Base-by-base conservation (phyloP, 2,797 vertebrate species). In the Melanotaenia parkinsoni region DNA sequence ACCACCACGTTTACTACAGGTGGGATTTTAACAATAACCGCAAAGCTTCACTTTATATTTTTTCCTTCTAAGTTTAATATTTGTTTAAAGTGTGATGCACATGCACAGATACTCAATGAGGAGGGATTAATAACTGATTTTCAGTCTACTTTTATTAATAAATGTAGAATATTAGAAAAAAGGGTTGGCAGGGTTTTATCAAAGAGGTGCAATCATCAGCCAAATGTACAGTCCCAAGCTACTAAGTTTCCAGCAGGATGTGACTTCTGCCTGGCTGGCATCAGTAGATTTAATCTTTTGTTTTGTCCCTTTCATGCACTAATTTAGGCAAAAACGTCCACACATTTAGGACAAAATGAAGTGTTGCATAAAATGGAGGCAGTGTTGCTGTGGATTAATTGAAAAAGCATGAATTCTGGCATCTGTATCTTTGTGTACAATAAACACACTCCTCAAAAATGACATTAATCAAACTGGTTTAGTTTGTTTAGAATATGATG, bases 1-100 rank as follows among this genome's bases (percentile, higher is more conserved):
- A 92, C 68, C 28, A 87, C 94, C 78, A 93, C 87, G 0, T 98
- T 99, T 83, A 95, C 93, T 28, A 99, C 98, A 91, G 97, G 98
- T 98, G 22, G 38, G 51, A 9, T 38, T 75, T 32, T 53, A 16
- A 4, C 0, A 28, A 43, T 13, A 30, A 47, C n/a, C 10, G 26
- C 2, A n/a, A 20, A 18, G 26, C 13, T 20, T 13, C 12, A 1
- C 4, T 53, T 33, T 10, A 24, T 45, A 9, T 50, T n/a, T 68
- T 26, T 11, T 13, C 12, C n/a, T 33, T 26, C 22, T 33, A 2
- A 14, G 16, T 14, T 43, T 11, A 20, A 66, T 24, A 54, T 38
- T 37, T 18, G 3, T 33, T n/a, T 1, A 16, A 24, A 4, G 9
- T 26, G 9, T 11, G 9, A 54, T 54, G n/a, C 45, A 50, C n/a